Evolutionary conservation across 2,113 vertebrate genomes (phyloP), one percentile per base, ranked within the genome.

Genomic region (Pycnonotus jocosus): DNA sequence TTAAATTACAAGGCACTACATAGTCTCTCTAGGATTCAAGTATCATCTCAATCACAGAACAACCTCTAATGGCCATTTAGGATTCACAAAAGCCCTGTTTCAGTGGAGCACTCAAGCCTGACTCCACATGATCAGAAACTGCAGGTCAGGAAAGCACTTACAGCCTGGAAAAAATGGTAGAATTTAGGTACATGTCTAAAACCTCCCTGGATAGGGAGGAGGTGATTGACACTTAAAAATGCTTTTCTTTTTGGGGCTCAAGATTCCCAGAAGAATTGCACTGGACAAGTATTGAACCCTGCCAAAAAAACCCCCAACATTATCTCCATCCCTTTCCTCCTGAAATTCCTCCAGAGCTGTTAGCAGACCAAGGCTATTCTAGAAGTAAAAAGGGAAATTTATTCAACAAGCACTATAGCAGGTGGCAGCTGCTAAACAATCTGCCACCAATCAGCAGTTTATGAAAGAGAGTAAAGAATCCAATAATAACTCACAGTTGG

Each of bases 391-490:
- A 92, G 86, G 92, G 82, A 96, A 96, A 96, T 95, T 92, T 95
- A 96, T 96, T 96, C 93, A 92, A 94, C 90, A 96, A 94, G 92
- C 96, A 97, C 61, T 96, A 92, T 81, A 97, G 95, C 96, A 97
- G 93, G 95, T 97, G 96, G 94, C 96, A 97, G 95, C 96, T 97
- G 96, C 92, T 95, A 96, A 95, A 97, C 95, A 97, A 96, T 97
- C 96, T 97, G 95, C 94, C 95, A 97, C 96, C 96, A 96, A 97
- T 97, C 96, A 97, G 95, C 95, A 97, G 90, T 96, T 97, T 96
- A 96, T 96, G 95, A 96, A 96, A 96, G 93, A 93, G 94, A 96
- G 94, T 95, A 95, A 96, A 96, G 94, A 96, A 96, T 96, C 93
- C 94, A 96, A 88, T 96, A 97, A 96, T 95, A 97, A 97, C 94